Percentiles rank a stretch among this genome's conserved stretches.
phyloP scores from a whole-genome alignment of 2,797 vertebrate genomes.

The Cyclura pinguis region DNA sequence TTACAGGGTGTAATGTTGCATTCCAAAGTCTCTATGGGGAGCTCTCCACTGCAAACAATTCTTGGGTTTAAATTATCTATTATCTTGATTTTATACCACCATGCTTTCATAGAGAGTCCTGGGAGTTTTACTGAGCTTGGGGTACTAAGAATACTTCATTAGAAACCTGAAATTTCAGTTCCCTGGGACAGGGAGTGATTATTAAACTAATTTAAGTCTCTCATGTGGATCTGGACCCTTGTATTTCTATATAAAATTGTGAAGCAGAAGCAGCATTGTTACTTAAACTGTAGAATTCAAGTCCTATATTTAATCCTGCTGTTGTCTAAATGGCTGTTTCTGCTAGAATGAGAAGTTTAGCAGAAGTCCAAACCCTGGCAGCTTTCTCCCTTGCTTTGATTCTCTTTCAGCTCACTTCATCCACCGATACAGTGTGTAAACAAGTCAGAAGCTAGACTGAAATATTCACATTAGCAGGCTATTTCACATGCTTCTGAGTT shows the following conservation, averaged over 20 bases:
- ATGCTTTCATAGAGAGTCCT: not conserved
- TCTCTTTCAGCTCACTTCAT: slow-evolving; percentile 20
- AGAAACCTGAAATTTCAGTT: not conserved
- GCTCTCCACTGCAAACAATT: not conserved
- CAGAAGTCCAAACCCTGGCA: not conserved
- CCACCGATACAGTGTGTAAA: slow-evolving; percentile 10
- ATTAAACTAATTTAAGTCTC: not conserved
- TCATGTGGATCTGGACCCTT: not conserved
- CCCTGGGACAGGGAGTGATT: not conserved
- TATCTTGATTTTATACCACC: not conserved
- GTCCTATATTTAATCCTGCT: not conserved
- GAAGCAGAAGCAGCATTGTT: not conserved
- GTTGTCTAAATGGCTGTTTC: not conserved
- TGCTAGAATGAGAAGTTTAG: not conserved
- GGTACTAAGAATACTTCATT: not conserved
- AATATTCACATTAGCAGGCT: not conserved
- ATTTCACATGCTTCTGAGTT: slow-evolving; percentile 34
- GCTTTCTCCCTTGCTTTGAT: not conserved
- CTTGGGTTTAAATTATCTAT: not conserved
- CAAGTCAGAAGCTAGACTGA: slow-evolving; percentile 19
- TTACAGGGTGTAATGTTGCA: not conserved
- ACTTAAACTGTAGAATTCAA: not conserved
- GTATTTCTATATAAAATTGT: not conserved
- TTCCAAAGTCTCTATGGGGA: not conserved
- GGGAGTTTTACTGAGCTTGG: not conserved